A percentile compares a stretch with the other conserved stretches of the same genome.
Conservation (phyloP, 2,113 vertebrate genomes). For the Paedocypris sp. region DNA sequence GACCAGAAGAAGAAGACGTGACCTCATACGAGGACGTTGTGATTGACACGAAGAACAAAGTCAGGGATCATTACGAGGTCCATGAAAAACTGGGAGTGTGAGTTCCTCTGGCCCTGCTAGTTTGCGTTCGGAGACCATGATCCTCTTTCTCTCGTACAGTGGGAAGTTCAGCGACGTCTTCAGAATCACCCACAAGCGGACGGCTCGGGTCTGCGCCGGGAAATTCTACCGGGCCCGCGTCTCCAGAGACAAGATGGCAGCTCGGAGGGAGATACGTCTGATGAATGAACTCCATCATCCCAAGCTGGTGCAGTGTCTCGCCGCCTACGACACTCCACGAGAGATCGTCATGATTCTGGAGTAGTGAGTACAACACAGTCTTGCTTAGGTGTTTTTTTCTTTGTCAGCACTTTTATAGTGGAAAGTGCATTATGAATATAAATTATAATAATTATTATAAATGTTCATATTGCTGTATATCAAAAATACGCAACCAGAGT, state of each 20-base stretch:
- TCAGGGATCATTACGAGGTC: conserved; percentile 58
- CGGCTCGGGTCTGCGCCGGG: conserved; percentile 58
- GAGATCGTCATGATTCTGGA: conserved; percentile 77
- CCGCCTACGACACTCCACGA: conserved; percentile 55
- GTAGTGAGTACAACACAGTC: conserved; percentile 61
- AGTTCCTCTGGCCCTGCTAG: too few relatives aligned
- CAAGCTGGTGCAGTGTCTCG: conserved; percentile 69
- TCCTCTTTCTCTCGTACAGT: conserved; percentile 38
- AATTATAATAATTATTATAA: too few relatives aligned
- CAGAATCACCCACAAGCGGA: conserved; percentile 65
- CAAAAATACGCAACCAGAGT: too few relatives aligned
- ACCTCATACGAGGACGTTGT: conserved; percentile 40
- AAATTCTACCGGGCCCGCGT: conserved; percentile 66
- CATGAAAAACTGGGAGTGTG: conserved; percentile 76
- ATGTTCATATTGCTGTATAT: too few relatives aligned
- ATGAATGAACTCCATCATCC: conserved; percentile 76
- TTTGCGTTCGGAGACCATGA: too few relatives aligned
- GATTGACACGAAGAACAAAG: conserved; percentile 55
- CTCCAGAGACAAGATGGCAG: conserved; percentile 52
- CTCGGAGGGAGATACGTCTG: conserved; percentile 65
- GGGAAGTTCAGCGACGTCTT: conserved; percentile 74
- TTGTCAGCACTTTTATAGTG: too few relatives aligned
- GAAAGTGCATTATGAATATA: too few relatives aligned
- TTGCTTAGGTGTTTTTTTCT: too few relatives aligned
- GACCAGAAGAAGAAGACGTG: conserved; percentile 38